A percentile compares a stretch with the other conserved stretches of the same genome.
These are phyloP conservation scores for Luehdorfia chinensis DNA, from an alignment of 1,140 invertebrate species.

Conservation along the genomic window DNA sequence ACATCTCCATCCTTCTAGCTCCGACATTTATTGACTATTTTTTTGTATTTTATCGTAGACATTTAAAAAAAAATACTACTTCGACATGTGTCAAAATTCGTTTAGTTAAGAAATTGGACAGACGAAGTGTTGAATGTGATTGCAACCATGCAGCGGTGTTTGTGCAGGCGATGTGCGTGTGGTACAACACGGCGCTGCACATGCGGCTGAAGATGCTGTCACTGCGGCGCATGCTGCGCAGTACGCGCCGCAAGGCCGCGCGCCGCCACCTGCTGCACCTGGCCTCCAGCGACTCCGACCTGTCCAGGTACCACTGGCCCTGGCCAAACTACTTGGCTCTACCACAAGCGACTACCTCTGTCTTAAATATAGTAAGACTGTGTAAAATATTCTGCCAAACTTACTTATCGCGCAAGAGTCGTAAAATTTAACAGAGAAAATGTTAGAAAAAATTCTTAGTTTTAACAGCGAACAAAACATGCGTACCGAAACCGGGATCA, in stretches of 20 bases:
- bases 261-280: slow-evolving; percentile 6
- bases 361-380: neutral
- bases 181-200: slow-evolving; percentile 93
- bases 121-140: no score
- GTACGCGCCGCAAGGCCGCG: slow-evolving; percentile 30
- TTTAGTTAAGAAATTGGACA: no score
- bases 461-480: no score
- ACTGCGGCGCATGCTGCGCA: slow-evolving; percentile 83
- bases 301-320: slow-evolving; percentile 37
- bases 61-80: no score
- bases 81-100: no score
- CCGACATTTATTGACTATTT: no score
- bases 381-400: neutral
- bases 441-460: no score
- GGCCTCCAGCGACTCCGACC: slow-evolving; percentile 31
- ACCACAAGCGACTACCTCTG: no score
- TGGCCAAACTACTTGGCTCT: no score
- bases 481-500: neutral
- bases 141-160: no score
- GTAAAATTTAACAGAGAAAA: neutral
- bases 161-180: slow-evolving; percentile 87
- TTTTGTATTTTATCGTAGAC: no score
- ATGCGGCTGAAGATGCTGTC: slow-evolving; percentile 88
- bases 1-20: no score
- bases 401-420: neutral